phyloP scores from a whole-genome alignment of 1,140 invertebrate species.

The Aphelinus atriplicis region DNA sequence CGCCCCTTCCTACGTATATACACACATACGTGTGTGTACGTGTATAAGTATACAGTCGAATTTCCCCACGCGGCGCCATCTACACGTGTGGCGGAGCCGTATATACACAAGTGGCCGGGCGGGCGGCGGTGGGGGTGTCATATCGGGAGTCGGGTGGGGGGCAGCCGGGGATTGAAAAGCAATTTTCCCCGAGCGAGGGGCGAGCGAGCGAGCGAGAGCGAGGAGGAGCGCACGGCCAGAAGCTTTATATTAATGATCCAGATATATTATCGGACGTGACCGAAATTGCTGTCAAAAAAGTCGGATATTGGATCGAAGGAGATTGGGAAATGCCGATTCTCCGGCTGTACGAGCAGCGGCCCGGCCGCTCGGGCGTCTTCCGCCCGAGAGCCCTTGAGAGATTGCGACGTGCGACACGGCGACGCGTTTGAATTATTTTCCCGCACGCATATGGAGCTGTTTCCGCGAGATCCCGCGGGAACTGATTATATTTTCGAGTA shows the following conservation, averaged over 20 bases:
- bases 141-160: neutral
- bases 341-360: too few species aligned
- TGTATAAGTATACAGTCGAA: neutral
- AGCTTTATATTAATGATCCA: constrained; percentile 69
- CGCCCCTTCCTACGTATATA: too few species aligned
- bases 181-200: constrained; percentile 63
- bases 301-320: constrained; percentile 68
- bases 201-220: constrained; percentile 29
- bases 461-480: too few species aligned
- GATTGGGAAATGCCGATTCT: constrained; percentile 60
- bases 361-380: too few species aligned
- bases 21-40: neutral
- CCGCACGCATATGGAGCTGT: too few species aligned
- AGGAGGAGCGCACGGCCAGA: constrained; percentile 11
- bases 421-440: too few species aligned
- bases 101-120: neutral
- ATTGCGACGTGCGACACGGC: too few species aligned
- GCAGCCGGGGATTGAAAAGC: constrained; percentile 65
- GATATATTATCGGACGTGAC: constrained; percentile 69
- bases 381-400: too few species aligned
- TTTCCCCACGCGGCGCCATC: too few species aligned
- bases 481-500: too few species aligned
- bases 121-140: constrained; percentile 35
- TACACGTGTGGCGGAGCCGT: too few species aligned
- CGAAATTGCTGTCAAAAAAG: constrained; percentile 69